These are phyloP conservation scores for Cardinalis cardinalis DNA, from an alignment of 2,113 vertebrate genomes.

Conservation along the genomic window DNA sequence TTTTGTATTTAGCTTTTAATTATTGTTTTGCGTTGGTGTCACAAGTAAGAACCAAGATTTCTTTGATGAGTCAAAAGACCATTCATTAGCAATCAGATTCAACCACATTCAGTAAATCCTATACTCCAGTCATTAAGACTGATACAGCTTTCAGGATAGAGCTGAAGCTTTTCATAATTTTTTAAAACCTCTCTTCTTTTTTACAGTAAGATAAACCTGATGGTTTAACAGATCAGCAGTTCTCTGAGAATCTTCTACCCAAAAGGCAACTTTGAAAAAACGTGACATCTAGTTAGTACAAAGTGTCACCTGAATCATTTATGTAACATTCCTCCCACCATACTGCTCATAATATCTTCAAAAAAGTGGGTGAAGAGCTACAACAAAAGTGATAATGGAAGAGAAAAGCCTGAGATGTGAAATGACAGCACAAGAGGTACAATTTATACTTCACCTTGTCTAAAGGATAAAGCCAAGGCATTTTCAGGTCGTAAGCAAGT, in stretches of 20 bases:
- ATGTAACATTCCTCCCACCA: conserved; percentile 47
- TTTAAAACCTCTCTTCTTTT: not conserved
- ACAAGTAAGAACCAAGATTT: not conserved
- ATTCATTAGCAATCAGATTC: conserved; percentile 9
- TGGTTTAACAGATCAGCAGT: conserved; percentile 4
- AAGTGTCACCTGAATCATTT: conserved; percentile 47
- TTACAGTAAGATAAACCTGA: not conserved
- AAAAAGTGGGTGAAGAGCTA: conserved; percentile 19
- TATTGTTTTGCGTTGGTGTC: not conserved
- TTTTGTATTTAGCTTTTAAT: not conserved
- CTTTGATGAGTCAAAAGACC: not conserved
- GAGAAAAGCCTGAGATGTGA: conserved; percentile 7
- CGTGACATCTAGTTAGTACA: conserved; percentile 8
- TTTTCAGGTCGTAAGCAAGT: conserved; percentile 5
- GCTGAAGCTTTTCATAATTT: conserved; percentile 1
- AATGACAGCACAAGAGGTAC: not conserved
- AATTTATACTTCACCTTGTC: conserved; percentile 13
- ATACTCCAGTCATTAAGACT: not conserved
- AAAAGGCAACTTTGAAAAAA: conserved; percentile 21
- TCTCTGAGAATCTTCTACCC: conserved; percentile 6
- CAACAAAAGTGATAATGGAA: conserved; percentile 32
- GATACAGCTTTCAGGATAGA: not conserved
- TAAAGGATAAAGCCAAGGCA: not conserved
- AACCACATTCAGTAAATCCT: not conserved
- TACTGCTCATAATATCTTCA: conserved; percentile 37